Percentiles rank a stretch among this genome's conserved stretches.
Conservation (phyloP, 2,113 vertebrate genomes). For the Loxodonta africana region DNA sequence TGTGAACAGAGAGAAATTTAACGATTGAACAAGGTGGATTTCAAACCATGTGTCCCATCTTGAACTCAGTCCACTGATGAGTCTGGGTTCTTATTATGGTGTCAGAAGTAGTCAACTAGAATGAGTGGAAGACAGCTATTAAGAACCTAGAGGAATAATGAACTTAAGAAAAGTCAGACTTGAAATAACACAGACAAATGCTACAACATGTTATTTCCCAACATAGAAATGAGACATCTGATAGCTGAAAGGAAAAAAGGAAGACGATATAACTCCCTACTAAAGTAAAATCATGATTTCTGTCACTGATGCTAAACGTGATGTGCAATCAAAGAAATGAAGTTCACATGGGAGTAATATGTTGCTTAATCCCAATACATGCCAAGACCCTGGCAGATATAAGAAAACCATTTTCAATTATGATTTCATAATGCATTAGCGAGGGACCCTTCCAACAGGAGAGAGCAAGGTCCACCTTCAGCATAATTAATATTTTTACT, state of each 20-base stretch:
- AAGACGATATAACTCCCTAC: not conserved
- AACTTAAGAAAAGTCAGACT: not conserved
- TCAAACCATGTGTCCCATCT: slow-evolving; percentile 25
- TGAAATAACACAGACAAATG: slow-evolving; percentile 42
- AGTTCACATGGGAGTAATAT: not conserved
- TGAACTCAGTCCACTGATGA: slow-evolving; percentile 25
- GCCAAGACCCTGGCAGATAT: slow-evolving; percentile 49
- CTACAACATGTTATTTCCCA: not conserved
- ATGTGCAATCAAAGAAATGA: not conserved
- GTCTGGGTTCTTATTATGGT: slow-evolving; percentile 1
- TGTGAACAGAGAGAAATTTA: slow-evolving; percentile 58
- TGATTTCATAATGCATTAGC: slow-evolving; percentile 32
- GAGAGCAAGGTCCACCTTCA: not conserved
- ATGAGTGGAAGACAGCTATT: not conserved
- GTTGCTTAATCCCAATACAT: slow-evolving; percentile 39
- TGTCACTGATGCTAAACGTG: not conserved
- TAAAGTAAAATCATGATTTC: slow-evolving; percentile 46
- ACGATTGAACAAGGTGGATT: slow-evolving; percentile 31
- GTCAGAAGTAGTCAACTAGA: slow-evolving; percentile 29
- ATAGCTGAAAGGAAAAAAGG: slow-evolving; percentile 25
- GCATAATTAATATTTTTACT: slow-evolving; percentile 48
- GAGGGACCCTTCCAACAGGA: slow-evolving; percentile 36
- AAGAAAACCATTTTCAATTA: slow-evolving; percentile 33
- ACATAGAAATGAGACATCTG: slow-evolving; percentile 40
- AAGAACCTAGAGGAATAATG: not conserved